Evolutionary conservation across 2,113 vertebrate genomes (phyloP), one percentile per base, ranked within the genome.

Genomic region (Rhineura floridana): DNA sequence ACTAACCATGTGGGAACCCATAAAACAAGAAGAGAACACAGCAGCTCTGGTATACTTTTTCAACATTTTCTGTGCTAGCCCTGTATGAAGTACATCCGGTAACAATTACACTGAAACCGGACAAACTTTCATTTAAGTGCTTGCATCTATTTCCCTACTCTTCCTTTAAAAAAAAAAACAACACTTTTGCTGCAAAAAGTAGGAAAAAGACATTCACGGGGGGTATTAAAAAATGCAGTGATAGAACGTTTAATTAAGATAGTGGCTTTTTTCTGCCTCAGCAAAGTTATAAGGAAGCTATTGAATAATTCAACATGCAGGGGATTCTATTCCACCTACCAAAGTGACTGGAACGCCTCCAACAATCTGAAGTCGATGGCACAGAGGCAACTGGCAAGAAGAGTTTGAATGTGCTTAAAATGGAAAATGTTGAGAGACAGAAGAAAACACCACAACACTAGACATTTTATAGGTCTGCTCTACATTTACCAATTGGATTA

Each of bases 201-300:
- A 88, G 62, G 39, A n/a, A 88, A 83, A 88, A 44, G 39, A 70
- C 42, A 42, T 23, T 77, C 55, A 21, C 33, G 44, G 52, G 36
- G 33, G 28, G 73, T 39, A 44, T n/a, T n/a, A 55, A 17, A 33
- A 42, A 77, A 67, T 25, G n/a, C 62, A 84, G 36, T 17, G 44
- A 83, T 39, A 50, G 33, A 42, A 62, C 48, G 39, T 88, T 88
- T 88, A 83, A 88, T 55, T 67, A 67, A 83, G 63, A 78, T 25
- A 46, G 25, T 79, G 21, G n/a, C 36, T 88, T 88, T 44, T 59
- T 84, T 69, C 36, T 67, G 21, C 21, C 30, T 88, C 73, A 84
- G 87, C 87, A 88, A 88, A 88, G 73, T 79, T 84, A 70, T 79
- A 83, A 79, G 62, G 65, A 67, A 84, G 48, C 81, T 55, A 67